phyloP scores from a whole-genome alignment of 2,888 invertebrate genomes.

The Cacoxenus indagator region DNA sequence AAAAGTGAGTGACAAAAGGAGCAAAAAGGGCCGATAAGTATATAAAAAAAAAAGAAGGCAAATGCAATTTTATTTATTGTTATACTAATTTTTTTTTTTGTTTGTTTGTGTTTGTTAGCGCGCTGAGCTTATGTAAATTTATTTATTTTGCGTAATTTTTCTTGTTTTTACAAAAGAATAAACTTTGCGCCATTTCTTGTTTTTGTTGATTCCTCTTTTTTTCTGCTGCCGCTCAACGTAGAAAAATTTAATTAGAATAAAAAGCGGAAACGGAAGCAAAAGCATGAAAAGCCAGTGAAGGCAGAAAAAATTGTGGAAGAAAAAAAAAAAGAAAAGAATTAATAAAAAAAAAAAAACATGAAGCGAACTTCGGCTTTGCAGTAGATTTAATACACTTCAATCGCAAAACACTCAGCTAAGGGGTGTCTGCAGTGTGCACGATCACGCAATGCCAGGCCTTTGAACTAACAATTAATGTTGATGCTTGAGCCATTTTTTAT shows the following conservation, averaged over 20 bases:
- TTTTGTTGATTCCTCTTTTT: slow-evolving; percentile 15
- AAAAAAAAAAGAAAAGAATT: slow-evolving; percentile 29
- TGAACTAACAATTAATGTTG: too few species aligned
- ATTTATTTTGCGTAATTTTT: slow-evolving; percentile 66
- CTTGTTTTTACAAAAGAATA: slow-evolving; percentile 61
- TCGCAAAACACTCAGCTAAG: too few species aligned
- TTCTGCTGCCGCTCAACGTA: neutral
- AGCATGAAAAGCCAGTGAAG: slow-evolving; percentile 18
- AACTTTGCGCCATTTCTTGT: slow-evolving; percentile 28
- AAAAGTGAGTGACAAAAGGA: slow-evolving; percentile 30
- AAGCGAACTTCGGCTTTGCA: slow-evolving; percentile 8
- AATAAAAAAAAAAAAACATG: slow-evolving; percentile 20
- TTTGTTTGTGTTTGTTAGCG: neutral
- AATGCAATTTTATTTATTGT: slow-evolving; percentile 65
- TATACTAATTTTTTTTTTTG: slow-evolving; percentile 49
- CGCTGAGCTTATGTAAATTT: slow-evolving; percentile 62
- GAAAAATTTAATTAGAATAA: slow-evolving; percentile 65
- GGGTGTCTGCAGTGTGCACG: too few species aligned
- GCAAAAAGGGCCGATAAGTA: slow-evolving; percentile 29
- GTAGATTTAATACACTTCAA: too few species aligned
- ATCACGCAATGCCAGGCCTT: too few species aligned
- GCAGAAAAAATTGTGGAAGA: neutral
- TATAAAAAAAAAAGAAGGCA: slow-evolving; percentile 42
- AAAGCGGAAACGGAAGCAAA: slow-evolving; percentile 41
- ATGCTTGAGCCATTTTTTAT: too few species aligned